phyloP scores from a whole-genome alignment of 2,888 invertebrate species.

The Limnephilus auricula region DNA sequence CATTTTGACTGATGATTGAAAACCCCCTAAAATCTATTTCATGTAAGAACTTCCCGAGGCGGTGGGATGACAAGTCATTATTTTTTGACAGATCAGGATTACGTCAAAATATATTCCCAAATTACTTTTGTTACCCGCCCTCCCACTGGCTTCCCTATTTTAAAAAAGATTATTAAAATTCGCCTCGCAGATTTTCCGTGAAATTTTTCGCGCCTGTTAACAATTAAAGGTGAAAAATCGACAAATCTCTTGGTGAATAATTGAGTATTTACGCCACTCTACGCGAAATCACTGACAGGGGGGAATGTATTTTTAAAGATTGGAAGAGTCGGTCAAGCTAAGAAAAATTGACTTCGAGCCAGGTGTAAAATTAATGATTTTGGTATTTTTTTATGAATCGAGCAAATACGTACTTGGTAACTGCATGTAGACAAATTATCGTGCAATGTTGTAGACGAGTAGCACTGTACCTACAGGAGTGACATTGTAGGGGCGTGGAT shows the following conservation, averaged over 20 bases:
- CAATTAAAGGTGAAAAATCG: slow-evolving; percentile 34
- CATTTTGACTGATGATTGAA: slow-evolving; percentile 38
- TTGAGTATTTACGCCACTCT: slow-evolving; percentile 9
- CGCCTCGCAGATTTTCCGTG: slow-evolving; percentile 32
- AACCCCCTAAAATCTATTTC: slow-evolving; percentile 40
- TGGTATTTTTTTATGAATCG: not conserved
- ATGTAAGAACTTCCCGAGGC: slow-evolving; percentile 38
- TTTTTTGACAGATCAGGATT: slow-evolving; percentile 47
- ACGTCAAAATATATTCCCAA: slow-evolving; percentile 47
- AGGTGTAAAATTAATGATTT: not conserved
- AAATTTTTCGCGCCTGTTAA: slow-evolving; percentile 17
- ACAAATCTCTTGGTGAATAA: slow-evolving; percentile 15
- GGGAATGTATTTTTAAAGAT: not conserved
- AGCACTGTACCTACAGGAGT: not conserved
- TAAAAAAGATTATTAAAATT: slow-evolving; percentile 44
- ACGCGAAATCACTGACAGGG: not conserved
- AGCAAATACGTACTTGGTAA: not conserved
- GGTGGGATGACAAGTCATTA: slow-evolving; percentile 39
- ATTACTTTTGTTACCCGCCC: slow-evolving; percentile 42
- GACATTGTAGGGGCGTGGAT: too few relatives aligned
- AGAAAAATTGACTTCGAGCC: not conserved
- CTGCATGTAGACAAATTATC: not conserved
- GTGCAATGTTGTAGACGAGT: not conserved
- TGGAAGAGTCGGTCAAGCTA: not conserved
- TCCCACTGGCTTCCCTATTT: not conserved